phyloP scores from a whole-genome alignment of 2,797 vertebrate genomes.

The Brachyrhaphis roseni region DNA sequence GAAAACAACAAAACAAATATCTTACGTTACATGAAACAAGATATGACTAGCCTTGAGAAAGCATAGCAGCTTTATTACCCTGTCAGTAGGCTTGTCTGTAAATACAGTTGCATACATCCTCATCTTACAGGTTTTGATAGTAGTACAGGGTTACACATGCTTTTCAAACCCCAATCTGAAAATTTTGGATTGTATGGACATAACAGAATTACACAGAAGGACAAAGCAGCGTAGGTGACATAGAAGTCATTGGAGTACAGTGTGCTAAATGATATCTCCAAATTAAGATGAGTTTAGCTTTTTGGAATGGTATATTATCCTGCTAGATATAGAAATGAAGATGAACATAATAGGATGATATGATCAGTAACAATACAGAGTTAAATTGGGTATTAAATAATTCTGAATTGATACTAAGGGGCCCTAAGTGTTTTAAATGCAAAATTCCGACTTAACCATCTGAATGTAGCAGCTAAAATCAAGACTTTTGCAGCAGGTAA shows the following conservation, averaged over 20 bases:
- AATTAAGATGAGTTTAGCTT: neutral
- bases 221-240: neutral
- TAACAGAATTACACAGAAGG: neutral
- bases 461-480: neutral
- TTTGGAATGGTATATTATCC: neutral
- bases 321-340: neutral
- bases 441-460: neutral
- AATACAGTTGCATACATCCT: neutral
- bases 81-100: conserved; percentile 6
- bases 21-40: neutral
- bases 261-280: neutral
- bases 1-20: neutral
- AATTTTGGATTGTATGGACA: neutral
- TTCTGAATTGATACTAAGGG: neutral
- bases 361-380: neutral
- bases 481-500: neutral
- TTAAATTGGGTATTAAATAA: neutral
- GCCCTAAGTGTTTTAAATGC: neutral
- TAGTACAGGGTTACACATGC: neutral
- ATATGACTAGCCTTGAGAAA: neutral
- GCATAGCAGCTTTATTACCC: neutral
- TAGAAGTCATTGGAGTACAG: neutral
- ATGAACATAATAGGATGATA: neutral
- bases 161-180: neutral
- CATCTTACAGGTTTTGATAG: neutral